These are phyloP conservation scores for Sitodiplosis mosellana DNA, from an alignment of 1,140 invertebrate species.

Conservation along the genomic window DNA sequence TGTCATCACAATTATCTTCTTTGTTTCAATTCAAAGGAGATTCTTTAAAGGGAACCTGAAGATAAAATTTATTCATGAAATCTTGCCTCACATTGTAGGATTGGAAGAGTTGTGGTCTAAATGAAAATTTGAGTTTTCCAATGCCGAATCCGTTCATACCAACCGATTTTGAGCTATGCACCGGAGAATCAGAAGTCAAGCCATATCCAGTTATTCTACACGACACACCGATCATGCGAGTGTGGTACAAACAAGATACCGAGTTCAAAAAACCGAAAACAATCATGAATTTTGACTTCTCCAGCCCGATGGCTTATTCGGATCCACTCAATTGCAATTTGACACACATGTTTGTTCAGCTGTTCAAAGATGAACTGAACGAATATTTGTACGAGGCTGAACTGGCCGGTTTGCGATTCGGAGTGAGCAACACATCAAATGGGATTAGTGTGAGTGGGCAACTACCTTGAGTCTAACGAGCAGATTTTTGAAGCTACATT, in stretches of 20 bases:
- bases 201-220: conserved; percentile 55
- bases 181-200: conserved; percentile 39
- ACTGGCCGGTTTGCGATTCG: conserved; percentile 70
- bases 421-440: conserved; percentile 56
- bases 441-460: conserved; percentile 56
- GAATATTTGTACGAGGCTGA: conserved; percentile 87
- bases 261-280: conserved; percentile 82
- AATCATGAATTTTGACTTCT: conserved; percentile 59
- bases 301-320: conserved; percentile 66
- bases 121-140: conserved; percentile 55
- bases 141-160: conserved; percentile 84
- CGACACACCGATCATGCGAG: conserved; percentile 55
- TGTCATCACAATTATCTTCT: no score
- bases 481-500: no score
- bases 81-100: conserved; percentile 26
- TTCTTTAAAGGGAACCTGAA: not conserved
- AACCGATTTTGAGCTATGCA: conserved; percentile 58
- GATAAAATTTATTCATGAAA: not conserved
- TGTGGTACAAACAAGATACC: conserved; percentile 92
- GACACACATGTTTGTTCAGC: conserved; percentile 61
- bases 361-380: conserved; percentile 72
- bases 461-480: no score
- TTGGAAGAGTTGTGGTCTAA: conserved; percentile 47
- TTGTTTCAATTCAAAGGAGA: not conserved
- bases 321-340: conserved; percentile 74